Evolutionary conservation across 2,888 invertebrate genomes (phyloP).

Genomic region (Reticulitermes lucifugus): DNA sequence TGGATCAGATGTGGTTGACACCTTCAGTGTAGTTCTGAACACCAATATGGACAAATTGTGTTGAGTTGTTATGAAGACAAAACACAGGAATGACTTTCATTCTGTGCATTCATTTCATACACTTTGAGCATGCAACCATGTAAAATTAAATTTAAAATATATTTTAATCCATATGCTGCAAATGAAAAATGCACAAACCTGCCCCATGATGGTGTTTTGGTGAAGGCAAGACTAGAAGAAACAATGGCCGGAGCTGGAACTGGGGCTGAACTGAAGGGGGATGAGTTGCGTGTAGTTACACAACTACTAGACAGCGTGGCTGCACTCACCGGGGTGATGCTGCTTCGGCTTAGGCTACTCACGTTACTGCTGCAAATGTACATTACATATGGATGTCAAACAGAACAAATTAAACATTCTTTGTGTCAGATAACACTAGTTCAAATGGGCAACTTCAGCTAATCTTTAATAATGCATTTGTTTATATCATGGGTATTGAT

Average conservation of each 20-base stretch:
- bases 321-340: constrained; percentile 71
- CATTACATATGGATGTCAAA: not conserved
- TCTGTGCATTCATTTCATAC: no score
- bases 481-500: no score
- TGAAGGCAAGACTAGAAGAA: constrained; percentile 72
- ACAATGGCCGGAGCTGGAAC: constrained; percentile 64
- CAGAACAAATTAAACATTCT: not conserved
- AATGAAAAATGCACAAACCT: constrained; percentile 39
- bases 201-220: constrained; percentile 63
- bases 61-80: no score
- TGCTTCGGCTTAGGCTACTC: constrained; percentile 82
- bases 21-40: no score
- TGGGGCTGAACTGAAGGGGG: constrained; percentile 58
- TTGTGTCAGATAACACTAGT: no score
- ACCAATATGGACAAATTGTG: no score
- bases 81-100: no score
- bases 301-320: constrained; percentile 59
- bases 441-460: not conserved
- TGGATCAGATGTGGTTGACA: no score
- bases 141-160: no score
- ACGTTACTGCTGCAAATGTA: constrained; percentile 77
- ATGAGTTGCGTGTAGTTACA: constrained; percentile 48
- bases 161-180: no score
- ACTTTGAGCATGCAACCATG: no score
- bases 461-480: no score